Evolutionary conservation across 2,113 vertebrate genomes (phyloP).

Genomic region (Spermophilus dauricus): DNA sequence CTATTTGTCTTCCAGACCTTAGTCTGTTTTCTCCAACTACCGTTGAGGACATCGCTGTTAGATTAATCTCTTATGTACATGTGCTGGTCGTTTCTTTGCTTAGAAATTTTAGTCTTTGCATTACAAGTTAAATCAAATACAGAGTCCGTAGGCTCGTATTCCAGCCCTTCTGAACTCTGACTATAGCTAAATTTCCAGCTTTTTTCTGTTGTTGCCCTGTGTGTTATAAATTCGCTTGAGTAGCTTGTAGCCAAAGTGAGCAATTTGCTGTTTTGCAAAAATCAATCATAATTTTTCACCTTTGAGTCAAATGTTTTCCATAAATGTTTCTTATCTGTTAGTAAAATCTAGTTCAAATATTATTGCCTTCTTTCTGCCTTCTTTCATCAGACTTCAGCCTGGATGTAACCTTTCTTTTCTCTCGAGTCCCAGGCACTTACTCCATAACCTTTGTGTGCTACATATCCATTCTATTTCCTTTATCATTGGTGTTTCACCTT

Average conservation of each 20-base stretch:
- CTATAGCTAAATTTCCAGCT: background rate
- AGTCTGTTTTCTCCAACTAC: background rate
- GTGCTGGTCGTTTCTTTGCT: background rate
- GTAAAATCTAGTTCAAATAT: slow-evolving; percentile 15
- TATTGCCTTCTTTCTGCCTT: background rate
- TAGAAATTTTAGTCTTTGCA: background rate
- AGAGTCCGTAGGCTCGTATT: background rate
- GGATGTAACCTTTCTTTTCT: background rate
- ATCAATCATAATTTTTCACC: slow-evolving; percentile 34
- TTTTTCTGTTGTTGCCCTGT: background rate
- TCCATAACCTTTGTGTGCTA: background rate
- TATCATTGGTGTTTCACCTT: background rate
- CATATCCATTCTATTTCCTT: background rate
- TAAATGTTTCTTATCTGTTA: slow-evolving; percentile 19
- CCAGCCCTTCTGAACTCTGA: background rate
- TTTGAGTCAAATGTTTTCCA: background rate
- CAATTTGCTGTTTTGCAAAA: slow-evolving; percentile 30
- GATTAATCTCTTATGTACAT: background rate
- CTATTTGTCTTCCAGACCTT: background rate
- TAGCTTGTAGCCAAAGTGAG: background rate
- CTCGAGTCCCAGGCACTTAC: background rate
- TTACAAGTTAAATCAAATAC: background rate
- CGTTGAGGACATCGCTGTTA: background rate
- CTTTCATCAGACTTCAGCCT: background rate
- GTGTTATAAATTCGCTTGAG: background rate